Conservation (phyloP, 2,797 vertebrate species). For the Sebastes hubbsi region DNA sequence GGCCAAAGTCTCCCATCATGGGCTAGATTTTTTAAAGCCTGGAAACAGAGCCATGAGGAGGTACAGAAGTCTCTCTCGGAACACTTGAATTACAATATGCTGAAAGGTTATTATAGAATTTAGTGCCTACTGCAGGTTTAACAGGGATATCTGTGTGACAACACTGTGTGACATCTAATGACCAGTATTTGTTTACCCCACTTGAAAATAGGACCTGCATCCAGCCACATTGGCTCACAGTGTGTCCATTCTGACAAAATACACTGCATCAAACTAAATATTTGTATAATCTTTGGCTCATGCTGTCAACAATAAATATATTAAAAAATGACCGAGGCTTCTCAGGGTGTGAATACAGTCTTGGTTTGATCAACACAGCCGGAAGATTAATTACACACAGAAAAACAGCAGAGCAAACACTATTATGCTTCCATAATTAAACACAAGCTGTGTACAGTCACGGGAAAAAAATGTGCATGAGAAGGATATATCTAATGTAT, state of each 20-base stretch:
- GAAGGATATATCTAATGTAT: constrained; percentile 21
- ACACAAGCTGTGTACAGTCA: constrained; percentile 45
- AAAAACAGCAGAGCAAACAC: constrained; percentile 58
- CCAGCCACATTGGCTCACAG: background rate
- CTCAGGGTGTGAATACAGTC: background rate
- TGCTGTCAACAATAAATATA: constrained; percentile 7
- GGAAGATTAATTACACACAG: constrained; percentile 52
- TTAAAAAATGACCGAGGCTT: constrained; percentile 21
- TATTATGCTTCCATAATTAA: constrained; percentile 56
- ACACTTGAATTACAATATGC: too few relatives aligned
- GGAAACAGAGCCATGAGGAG: too few relatives aligned
- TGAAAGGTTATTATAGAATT: too few relatives aligned
- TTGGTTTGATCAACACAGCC: constrained; percentile 47
- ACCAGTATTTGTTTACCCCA: background rate
- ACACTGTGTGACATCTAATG: background rate
- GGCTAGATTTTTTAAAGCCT: too few relatives aligned
- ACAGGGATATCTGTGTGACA: too few relatives aligned
- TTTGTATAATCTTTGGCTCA: constrained; percentile 7
- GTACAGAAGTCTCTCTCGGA: too few relatives aligned
- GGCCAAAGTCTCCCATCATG: too few relatives aligned
- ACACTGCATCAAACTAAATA: background rate
- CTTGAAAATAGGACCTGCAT: background rate
- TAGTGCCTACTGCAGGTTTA: too few relatives aligned
- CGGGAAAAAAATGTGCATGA: constrained; percentile 16
- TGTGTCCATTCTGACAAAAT: background rate